Evolutionary conservation across 2,797 vertebrate species (phyloP).

Genomic region (Typhlichthys eigenmanni): DNA sequence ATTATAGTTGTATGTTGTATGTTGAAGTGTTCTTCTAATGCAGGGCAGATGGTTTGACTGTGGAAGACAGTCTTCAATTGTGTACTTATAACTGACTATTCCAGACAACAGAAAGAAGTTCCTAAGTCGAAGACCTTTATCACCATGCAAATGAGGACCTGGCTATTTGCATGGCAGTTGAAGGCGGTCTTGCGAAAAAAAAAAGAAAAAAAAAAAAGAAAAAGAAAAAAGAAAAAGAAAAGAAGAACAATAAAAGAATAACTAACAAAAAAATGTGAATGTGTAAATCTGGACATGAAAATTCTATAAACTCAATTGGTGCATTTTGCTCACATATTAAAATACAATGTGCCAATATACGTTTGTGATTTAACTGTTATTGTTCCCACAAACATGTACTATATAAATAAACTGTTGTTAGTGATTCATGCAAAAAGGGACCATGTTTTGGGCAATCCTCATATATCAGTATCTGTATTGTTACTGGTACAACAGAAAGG

Average conservation of each 20-base stretch:
- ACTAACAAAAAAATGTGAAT: not conserved
- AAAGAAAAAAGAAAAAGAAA: conserved; percentile 46
- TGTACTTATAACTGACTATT: not conserved
- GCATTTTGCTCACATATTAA: conserved; percentile 1
- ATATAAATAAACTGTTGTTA: not conserved
- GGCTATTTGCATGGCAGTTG: conserved; percentile 71
- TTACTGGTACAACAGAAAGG: not conserved
- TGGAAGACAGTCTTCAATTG: conserved; percentile 55
- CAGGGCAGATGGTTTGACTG: conserved; percentile 19
- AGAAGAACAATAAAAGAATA: not conserved
- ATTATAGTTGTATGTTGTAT: conserved; percentile 22
- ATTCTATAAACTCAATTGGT: conserved; percentile 2
- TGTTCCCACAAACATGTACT: not conserved
- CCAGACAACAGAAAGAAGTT: conserved; percentile 17
- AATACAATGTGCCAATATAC: not conserved
- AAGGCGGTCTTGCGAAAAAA: conserved; percentile 45
- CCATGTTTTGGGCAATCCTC: not conserved
- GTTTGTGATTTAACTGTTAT: not conserved
- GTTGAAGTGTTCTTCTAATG: conserved; percentile 30
- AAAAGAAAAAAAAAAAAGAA: conserved; percentile 29
- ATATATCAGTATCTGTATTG: not conserved
- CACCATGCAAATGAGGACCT: conserved; percentile 45
- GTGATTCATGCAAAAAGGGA: not conserved
- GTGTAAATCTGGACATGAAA: conserved; percentile 5
- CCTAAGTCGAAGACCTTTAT: conserved; percentile 17